These are phyloP conservation scores for Dermolepida albohirtum DNA, from an alignment of 2,888 invertebrate species.

Conservation along the genomic window DNA sequence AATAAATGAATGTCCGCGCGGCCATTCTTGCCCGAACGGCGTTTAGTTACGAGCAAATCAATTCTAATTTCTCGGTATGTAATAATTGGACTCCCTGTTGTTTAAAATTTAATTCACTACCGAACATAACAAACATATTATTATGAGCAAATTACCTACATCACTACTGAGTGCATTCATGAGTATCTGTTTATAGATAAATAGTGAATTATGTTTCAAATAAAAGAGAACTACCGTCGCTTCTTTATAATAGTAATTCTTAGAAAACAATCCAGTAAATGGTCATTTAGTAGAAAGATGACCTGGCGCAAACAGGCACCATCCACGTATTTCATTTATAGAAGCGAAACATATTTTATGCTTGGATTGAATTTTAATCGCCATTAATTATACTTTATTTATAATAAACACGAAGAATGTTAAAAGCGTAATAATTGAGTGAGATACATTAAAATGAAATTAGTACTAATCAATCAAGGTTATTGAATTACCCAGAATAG, in stretches of 20 bases:
- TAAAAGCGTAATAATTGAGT: too few species aligned
- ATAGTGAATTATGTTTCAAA: neutral
- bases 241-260: conserved; percentile 14
- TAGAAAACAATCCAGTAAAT: conserved; percentile 6
- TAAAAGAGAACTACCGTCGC: neutral
- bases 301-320: too few species aligned
- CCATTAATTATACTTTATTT: too few species aligned
- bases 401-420: too few species aligned
- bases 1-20: too few species aligned
- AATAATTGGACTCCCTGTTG: conserved; percentile 17
- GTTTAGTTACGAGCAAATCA: conserved; percentile 17
- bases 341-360: too few species aligned
- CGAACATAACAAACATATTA: conserved; percentile 14
- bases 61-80: conserved; percentile 16
- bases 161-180: conserved; percentile 2
- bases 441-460: too few species aligned
- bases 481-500: too few species aligned
- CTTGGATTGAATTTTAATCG: too few species aligned
- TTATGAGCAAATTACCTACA: conserved; percentile 22
- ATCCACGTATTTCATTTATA: too few species aligned
- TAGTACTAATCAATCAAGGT: too few species aligned
- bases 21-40: neutral
- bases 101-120: conserved; percentile 19
- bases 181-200: conserved; percentile 1
- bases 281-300: neutral